Conservation (phyloP, 2,888 invertebrate genomes). For the Arge pagana region DNA sequence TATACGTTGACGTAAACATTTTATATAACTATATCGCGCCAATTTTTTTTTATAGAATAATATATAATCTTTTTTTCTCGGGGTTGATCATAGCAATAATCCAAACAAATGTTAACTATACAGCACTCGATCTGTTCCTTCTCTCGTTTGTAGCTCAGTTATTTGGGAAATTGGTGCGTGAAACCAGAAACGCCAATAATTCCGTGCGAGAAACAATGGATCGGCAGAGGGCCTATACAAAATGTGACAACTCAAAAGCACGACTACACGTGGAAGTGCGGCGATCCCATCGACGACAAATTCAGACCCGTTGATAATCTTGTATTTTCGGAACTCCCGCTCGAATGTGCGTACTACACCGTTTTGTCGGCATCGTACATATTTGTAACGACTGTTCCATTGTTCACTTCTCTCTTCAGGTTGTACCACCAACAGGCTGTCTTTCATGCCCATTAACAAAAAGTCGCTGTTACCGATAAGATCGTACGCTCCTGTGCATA, state of each 20-base stretch:
- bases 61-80: not conserved
- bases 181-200: constrained; percentile 46
- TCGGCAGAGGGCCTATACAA: constrained; percentile 36
- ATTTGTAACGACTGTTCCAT: not conserved
- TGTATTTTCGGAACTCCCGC: constrained; percentile 32
- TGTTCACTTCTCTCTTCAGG: constrained; percentile 49
- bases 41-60: not conserved
- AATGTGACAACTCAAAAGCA: constrained; percentile 71
- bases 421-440: constrained; percentile 68
- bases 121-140: not conserved
- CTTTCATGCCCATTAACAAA: constrained; percentile 62
- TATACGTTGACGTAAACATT: too few species aligned
- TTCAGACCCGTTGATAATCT: constrained; percentile 38
- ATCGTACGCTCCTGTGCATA: constrained; percentile 60
- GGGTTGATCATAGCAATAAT: not conserved
- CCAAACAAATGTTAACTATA: too few species aligned
- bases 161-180: constrained; percentile 46
- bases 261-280: constrained; percentile 60
- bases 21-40: too few species aligned
- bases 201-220: constrained; percentile 45
- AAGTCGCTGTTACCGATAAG: constrained; percentile 57
- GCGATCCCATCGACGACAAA: constrained; percentile 1
- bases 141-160: constrained; percentile 44
- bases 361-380: too few species aligned
- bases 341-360: constrained; percentile 43